These are phyloP conservation scores for Unio pictorum DNA, from an alignment of 2,888 invertebrate species.

Conservation along the genomic window DNA sequence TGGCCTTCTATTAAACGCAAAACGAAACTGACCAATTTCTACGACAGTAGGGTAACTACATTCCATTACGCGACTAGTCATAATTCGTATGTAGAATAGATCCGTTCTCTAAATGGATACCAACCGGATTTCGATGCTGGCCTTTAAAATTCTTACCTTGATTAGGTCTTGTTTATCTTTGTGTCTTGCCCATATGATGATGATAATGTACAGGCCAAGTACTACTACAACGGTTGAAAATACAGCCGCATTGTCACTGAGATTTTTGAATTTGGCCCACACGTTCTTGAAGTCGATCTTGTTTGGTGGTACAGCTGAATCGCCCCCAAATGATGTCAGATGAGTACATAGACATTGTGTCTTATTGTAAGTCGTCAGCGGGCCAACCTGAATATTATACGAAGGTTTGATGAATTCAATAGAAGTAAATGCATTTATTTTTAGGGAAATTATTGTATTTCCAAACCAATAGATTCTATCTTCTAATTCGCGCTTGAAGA, in stretches of 20 bases:
- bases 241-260: constrained; percentile 70
- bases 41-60: no score
- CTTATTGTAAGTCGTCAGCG: constrained; percentile 56
- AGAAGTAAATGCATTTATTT: neutral
- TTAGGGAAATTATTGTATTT: neutral
- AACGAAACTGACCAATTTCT: no score
- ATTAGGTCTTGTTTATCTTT: constrained; percentile 69
- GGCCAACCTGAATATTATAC: constrained; percentile 53
- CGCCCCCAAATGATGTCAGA: constrained; percentile 70
- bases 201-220: constrained; percentile 62
- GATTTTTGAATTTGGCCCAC: constrained; percentile 68
- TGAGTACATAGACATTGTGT: constrained; percentile 69
- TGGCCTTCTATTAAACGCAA: no score
- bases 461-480: neutral
- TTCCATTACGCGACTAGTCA: no score
- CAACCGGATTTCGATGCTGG: no score
- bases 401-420: neutral
- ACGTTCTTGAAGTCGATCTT: constrained; percentile 71
- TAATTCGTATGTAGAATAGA: no score
- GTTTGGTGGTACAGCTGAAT: constrained; percentile 70
- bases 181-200: constrained; percentile 65
- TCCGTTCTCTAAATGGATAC: no score
- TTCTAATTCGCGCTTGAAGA: neutral
- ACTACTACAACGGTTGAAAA: constrained; percentile 67
- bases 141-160: constrained; percentile 51